These are phyloP conservation scores for Drosophila dives DNA, from an alignment of 2,888 invertebrate genomes.

Conservation along the genomic window DNA sequence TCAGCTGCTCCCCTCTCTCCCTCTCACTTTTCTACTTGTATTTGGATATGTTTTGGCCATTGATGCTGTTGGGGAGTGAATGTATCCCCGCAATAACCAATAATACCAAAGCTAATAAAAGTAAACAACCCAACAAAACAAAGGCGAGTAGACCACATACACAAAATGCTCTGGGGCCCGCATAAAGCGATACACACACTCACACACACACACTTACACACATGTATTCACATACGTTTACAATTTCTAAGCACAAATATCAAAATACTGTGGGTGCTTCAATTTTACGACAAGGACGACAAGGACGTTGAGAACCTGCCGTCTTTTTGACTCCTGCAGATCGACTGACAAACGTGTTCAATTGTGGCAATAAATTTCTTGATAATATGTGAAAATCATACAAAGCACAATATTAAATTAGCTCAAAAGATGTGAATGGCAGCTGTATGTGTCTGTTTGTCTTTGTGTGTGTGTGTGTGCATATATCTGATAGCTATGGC, in stretches of 20 bases:
- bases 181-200: constrained; percentile 51
- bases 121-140: constrained; percentile 68
- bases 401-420: constrained; percentile 81
- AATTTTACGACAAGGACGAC: constrained; percentile 67
- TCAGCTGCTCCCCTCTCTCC: background rate
- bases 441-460: background rate
- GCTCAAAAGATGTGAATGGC: constrained; percentile 56
- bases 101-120: constrained; percentile 77
- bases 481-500: constrained; percentile 14
- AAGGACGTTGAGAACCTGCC: constrained; percentile 39
- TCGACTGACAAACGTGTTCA: constrained; percentile 72
- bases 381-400: constrained; percentile 81
- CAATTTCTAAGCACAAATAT: constrained; percentile 75
- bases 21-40: constrained; percentile 1
- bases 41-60: constrained; percentile 14
- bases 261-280: constrained; percentile 72
- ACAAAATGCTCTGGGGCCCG: constrained; percentile 62
- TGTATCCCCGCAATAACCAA: constrained; percentile 65
- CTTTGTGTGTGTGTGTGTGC: background rate
- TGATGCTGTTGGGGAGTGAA: constrained; percentile 20
- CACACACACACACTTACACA: constrained; percentile 15
- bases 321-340: constrained; percentile 26
- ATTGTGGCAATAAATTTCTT: constrained; percentile 79
- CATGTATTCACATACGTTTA: constrained; percentile 57
- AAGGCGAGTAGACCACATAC: constrained; percentile 51